Conservation (phyloP, 2,113 vertebrate genomes). For the Aspidoscelis tigris region DNA sequence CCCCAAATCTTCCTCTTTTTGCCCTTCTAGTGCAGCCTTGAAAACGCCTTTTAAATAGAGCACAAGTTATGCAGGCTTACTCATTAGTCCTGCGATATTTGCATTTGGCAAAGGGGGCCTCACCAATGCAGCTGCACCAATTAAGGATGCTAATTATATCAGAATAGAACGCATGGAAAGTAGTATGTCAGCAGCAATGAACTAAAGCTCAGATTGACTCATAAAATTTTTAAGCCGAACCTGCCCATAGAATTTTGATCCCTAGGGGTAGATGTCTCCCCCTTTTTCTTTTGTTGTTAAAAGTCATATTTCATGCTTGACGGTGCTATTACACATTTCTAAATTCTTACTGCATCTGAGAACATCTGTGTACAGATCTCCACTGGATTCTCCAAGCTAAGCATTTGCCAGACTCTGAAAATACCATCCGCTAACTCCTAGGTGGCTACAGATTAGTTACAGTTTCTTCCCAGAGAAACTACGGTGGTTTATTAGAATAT, state of each 20-base stretch:
- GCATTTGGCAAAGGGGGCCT: neutral
- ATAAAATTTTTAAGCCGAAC: neutral
- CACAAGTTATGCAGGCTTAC: neutral
- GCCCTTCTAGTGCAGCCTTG: neutral
- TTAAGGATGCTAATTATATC: neutral
- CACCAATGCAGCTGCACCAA: neutral
- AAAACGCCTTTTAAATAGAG: too few relatives aligned
- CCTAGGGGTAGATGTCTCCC: too few relatives aligned
- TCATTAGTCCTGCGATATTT: neutral
- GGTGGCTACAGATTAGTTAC: slow-evolving; percentile 65
- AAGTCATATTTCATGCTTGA: neutral
- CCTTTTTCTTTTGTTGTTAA: too few relatives aligned
- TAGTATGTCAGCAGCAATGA: neutral
- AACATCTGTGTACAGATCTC: neutral
- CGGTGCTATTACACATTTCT: neutral
- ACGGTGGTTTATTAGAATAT: slow-evolving; percentile 58
- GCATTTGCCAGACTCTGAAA: neutral
- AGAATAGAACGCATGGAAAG: neutral
- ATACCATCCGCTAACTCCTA: slow-evolving; percentile 55
- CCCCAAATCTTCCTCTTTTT: neutral
- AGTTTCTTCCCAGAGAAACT: slow-evolving; percentile 38
- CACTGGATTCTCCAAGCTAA: neutral
- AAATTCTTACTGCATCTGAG: neutral
- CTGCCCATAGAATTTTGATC: neutral
- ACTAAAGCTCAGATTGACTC: neutral